Percentiles rank a stretch among this genome's conserved stretches.
These are phyloP conservation scores for Neomicropteryx cornuta DNA, from an alignment of 1,140 invertebrate species.

Conservation along the genomic window DNA sequence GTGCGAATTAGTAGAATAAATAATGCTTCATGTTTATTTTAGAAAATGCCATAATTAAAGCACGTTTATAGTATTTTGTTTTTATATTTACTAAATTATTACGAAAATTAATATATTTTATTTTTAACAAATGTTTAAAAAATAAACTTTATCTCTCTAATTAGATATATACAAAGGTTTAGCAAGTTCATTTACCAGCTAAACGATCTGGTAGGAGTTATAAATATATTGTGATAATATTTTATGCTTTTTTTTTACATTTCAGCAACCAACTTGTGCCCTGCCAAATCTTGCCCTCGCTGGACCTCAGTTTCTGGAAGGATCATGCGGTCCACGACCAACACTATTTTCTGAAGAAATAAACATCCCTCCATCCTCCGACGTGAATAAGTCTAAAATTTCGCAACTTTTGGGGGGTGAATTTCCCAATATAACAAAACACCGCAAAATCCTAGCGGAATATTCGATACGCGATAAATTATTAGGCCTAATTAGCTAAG, in stretches of 20 bases:
- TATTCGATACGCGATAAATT: no score
- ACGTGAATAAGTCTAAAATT: no score
- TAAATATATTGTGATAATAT: slow-evolving; percentile 5
- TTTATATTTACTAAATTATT: neutral
- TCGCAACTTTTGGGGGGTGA: no score
- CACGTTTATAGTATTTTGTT: neutral
- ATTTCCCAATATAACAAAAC: no score
- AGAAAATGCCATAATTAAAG: no score
- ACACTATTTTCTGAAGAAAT: no score
- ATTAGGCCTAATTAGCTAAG: no score
- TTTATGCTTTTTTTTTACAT: slow-evolving; percentile 17
- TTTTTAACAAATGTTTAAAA: slow-evolving; percentile 1
- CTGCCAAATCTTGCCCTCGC: slow-evolving; percentile 50
- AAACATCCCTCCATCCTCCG: no score
- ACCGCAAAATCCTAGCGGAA: no score
- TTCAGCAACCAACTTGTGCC: slow-evolving; percentile 54
- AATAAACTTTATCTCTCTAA: slow-evolving; percentile 2
- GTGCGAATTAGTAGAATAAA: no score
- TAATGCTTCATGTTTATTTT: no score
- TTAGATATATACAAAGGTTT: slow-evolving; percentile 1
- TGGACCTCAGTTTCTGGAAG: slow-evolving; percentile 55
- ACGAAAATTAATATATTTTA: slow-evolving; percentile 1
- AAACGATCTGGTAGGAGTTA: neutral
- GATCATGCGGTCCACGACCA: slow-evolving; percentile 23
- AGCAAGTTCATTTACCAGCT: no score